Evolutionary conservation across 2,888 invertebrate genomes (phyloP).

Genomic region (Agapostemon virescens): DNA sequence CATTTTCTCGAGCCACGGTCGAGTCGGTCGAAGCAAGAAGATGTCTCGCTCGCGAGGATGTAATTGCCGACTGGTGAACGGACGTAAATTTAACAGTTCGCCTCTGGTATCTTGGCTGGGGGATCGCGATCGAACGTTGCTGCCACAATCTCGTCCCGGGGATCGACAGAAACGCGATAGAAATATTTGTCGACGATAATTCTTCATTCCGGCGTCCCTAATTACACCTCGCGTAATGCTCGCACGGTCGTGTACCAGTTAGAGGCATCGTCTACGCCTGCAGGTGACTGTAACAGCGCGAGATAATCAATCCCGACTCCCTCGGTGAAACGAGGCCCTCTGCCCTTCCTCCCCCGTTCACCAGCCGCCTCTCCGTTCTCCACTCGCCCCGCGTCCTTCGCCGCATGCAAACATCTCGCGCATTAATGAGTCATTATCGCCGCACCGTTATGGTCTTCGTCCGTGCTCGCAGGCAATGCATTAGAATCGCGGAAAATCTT

Average conservation of each 20-base stretch:
- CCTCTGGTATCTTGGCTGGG: not conserved
- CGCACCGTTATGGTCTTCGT: conserved; percentile 66
- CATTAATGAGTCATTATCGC: conserved; percentile 71
- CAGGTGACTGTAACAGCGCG: conserved; percentile 69
- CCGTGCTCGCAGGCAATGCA: conserved; percentile 63
- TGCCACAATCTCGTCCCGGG: not conserved
- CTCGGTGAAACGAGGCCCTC: conserved; percentile 39
- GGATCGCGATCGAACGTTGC: not conserved
- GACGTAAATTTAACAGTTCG: not conserved
- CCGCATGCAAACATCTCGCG: conserved; percentile 66
- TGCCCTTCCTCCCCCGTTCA: not conserved
- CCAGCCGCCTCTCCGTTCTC: too few relatives aligned
- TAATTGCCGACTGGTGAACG: not conserved
- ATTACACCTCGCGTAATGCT: conserved; percentile 58
- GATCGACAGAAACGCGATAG: conserved; percentile 48
- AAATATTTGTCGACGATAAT: conserved; percentile 67
- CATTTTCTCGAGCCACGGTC: not conserved
- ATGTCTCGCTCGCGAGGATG: not conserved
- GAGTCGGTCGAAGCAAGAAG: not conserved
- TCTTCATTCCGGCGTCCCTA: conserved; percentile 62
- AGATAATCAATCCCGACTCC: conserved; percentile 67
- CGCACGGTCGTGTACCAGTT: conserved; percentile 64
- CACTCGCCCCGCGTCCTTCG: not conserved
- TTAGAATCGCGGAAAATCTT: conserved; percentile 66
- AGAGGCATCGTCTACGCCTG: conserved; percentile 68